Evolutionary conservation across 2,888 invertebrate species (phyloP).

Genomic region (Auanema sp.): DNA sequence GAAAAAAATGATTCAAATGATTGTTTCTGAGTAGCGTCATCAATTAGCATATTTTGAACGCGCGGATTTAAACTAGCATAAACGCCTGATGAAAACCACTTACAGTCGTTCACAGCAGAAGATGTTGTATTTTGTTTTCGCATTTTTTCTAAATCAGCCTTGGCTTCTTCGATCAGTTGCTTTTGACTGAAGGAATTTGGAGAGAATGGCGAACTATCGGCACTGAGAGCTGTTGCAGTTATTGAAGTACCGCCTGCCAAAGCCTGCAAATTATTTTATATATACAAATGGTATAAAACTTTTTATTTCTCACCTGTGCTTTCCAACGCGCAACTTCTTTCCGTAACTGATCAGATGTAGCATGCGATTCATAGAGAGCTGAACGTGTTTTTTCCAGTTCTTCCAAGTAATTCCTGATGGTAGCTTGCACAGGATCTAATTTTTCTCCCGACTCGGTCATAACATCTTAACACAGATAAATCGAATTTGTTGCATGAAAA

Average conservation of each 20-base stretch:
- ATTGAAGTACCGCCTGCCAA: constrained; percentile 13
- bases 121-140: constrained; percentile 43
- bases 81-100: too few relatives aligned
- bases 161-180: constrained; percentile 42
- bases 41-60: too few relatives aligned
- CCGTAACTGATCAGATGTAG: constrained; percentile 76
- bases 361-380: constrained; percentile 84
- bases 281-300: not conserved
- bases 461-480: not conserved
- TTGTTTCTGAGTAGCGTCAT: too few relatives aligned
- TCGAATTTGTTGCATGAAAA: too few relatives aligned
- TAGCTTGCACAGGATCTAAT: constrained; percentile 27
- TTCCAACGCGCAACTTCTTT: constrained; percentile 61
- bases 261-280: constrained; percentile 5
- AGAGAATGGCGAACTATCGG: constrained; percentile 19
- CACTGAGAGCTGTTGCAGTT: constrained; percentile 12
- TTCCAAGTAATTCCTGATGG: constrained; percentile 33
- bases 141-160: constrained; percentile 44
- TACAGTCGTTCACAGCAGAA: not conserved
- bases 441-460: constrained; percentile 13
- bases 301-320: constrained; percentile 14
- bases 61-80: too few relatives aligned
- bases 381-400: constrained; percentile 67
- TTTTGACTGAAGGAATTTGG: constrained; percentile 23
- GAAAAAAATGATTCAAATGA: too few relatives aligned